A percentile compares a stretch with the other conserved stretches of the same genome.
These are phyloP conservation scores for Eremophila alpestris DNA, from an alignment of 2,797 vertebrate genomes.

Conservation along the genomic window DNA sequence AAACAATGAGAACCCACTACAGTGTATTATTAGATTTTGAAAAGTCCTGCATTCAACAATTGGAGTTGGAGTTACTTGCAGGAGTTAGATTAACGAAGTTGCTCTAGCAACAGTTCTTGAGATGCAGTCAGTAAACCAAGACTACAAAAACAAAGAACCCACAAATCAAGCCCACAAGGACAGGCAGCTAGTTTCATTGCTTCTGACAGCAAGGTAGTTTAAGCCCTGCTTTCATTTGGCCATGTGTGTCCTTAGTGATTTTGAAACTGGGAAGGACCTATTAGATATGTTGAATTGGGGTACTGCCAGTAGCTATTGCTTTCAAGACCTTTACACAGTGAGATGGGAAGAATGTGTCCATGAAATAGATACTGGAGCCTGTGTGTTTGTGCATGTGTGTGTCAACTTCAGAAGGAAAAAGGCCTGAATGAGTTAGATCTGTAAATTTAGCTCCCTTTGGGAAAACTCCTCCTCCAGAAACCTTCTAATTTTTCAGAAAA, in stretches of 20 bases:
- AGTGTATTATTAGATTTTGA: not conserved
- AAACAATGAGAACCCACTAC: not conserved
- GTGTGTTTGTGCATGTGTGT: conserved; percentile 39
- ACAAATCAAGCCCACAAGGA: not conserved
- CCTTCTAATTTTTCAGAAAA: conserved; percentile 24
- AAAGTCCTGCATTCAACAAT: not conserved
- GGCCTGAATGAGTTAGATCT: not conserved
- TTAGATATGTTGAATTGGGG: conserved; percentile 46
- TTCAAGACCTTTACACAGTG: conserved; percentile 63
- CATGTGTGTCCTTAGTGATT: conserved; percentile 29
- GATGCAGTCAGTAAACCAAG: conserved; percentile 7
- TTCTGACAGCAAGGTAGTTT: conserved; percentile 33
- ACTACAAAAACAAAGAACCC: not conserved
- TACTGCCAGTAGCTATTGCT: conserved; percentile 64
- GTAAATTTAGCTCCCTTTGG: conserved; percentile 40
- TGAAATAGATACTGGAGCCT: conserved; percentile 56
- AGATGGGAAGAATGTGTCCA: conserved; percentile 55
- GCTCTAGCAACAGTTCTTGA: not conserved
- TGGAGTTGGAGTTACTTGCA: not conserved
- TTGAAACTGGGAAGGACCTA: conserved; percentile 41
- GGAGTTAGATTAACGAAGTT: not conserved
- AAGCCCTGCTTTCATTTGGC: not conserved
- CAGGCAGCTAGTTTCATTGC: not conserved
- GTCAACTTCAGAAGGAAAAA: not conserved
- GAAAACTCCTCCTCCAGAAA: conserved; percentile 41